A percentile compares a stretch with the other conserved stretches of the same genome.
phyloP scores from a whole-genome alignment of 2,797 vertebrate genomes.

The Poecilia gillii region DNA sequence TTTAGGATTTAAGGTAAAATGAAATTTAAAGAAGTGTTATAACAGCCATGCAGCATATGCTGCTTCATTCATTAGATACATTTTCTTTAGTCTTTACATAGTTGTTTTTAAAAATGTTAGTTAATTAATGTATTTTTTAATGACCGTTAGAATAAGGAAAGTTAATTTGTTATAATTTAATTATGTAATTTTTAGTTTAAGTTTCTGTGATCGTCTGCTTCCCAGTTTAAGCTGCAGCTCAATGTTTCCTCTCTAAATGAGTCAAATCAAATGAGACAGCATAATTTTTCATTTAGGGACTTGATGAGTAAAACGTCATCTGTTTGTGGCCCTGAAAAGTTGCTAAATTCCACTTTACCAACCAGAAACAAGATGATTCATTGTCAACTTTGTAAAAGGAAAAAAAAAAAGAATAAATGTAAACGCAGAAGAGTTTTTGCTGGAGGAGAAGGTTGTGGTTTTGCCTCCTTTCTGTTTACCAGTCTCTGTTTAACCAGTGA shows the following conservation, averaged over 20 bases:
- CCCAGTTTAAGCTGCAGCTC: neutral
- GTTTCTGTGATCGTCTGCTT: neutral
- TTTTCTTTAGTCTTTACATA: neutral
- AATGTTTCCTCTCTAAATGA: neutral
- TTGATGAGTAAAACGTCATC: neutral
- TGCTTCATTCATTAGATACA: neutral
- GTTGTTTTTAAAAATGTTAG: neutral
- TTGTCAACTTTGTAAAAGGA: slow-evolving; percentile 12
- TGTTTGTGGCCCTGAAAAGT: neutral
- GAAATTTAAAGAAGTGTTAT: neutral
- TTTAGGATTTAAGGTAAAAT: neutral
- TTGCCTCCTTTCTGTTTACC: slow-evolving; percentile 50
- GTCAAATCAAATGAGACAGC: neutral
- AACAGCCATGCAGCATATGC: neutral
- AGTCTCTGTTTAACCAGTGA: slow-evolving; percentile 58
- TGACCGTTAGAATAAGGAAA: neutral
- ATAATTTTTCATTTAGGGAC: neutral
- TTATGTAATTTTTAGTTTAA: neutral
- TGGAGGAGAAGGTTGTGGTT: slow-evolving; percentile 23
- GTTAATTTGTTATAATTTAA: neutral
- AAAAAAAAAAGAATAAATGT: slow-evolving; percentile 10
- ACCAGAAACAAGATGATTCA: neutral
- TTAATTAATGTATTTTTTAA: neutral
- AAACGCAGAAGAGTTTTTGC: neutral
- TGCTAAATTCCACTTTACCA: neutral